Evolutionary conservation across 1,140 invertebrate genomes (phyloP), one percentile per base, ranked within the genome.

Genomic region (Euglossa dilemma): DNA sequence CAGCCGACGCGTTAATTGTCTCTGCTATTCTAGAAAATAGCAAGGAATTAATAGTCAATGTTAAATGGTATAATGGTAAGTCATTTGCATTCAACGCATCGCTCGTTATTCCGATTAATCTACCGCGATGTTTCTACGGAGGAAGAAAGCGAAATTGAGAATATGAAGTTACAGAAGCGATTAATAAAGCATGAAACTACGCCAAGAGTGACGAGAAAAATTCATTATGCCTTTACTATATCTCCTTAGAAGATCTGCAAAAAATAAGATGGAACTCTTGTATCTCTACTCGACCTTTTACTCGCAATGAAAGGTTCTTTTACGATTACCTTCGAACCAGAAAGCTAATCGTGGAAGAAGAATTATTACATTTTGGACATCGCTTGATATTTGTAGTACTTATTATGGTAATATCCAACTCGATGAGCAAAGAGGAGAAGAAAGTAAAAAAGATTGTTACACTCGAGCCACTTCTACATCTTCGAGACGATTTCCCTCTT

Each of bases 401-500:
- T 14, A 45, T 45, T 45, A 4, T 20, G 7, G 6, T 28, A 43
- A 45, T 16, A 45, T 25, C 16, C 2, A 8, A 6, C 45, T 36
- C 12, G 5, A 69, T 47, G 8, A 70, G 0, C 36, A 23, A 57
- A 45, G 54, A 18, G 9, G 28, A 52, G 14, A 64, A 9, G n/a
- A 20, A 52, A 64, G 20, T 52, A 50, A 50, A 50, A 64, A 52
- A 14, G 7, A 20, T 59, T 47, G 36, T 45, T 73, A 20, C 45
- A 36, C 9, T 50, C 16, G 11, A 75, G 18, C 12, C n/a, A 23
- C 18, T 14, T 25, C 28, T 20, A 6, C 16, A 25, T 50, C 43
- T 50, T n/a, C 57, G 1, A 50, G 6, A 50, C 45, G 67, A 78
- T 78, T 78, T 78, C 28, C 52, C 36, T 56, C 36, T 56, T 52